phyloP scores from a whole-genome alignment of 2,113 vertebrate genomes.

The Lasiurus cinereus region DNA sequence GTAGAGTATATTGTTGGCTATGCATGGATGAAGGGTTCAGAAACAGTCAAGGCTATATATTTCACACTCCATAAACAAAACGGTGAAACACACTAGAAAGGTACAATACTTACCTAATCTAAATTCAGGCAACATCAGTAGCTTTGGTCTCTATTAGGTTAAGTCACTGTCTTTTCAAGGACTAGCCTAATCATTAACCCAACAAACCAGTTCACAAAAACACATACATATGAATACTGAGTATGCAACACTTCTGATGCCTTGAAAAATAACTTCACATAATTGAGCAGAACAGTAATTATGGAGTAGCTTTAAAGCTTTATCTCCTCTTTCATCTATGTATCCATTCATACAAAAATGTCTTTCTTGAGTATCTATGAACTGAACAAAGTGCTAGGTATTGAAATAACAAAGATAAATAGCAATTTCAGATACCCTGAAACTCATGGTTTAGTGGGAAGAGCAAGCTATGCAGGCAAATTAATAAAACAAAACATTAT shows the following conservation, averaged over 20 bases:
- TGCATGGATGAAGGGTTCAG: constrained; percentile 75
- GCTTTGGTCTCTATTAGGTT: constrained; percentile 74
- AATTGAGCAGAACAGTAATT: constrained; percentile 41
- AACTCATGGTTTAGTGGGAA: neutral
- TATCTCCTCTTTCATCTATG: neutral
- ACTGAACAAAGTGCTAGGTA: neutral
- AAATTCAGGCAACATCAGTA: constrained; percentile 76
- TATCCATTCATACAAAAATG: neutral
- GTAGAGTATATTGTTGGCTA: constrained; percentile 72
- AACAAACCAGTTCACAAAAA: constrained; percentile 75
- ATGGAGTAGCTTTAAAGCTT: constrained; percentile 29
- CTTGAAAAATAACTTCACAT: constrained; percentile 35
- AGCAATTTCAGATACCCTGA: neutral
- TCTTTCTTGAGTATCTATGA: neutral
- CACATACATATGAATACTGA: constrained; percentile 57
- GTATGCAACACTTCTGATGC: constrained; percentile 58
- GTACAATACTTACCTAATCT: constrained; percentile 74
- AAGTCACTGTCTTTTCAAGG: constrained; percentile 77
- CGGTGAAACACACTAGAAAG: constrained; percentile 67
- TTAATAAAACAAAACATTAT: constrained; percentile 11
- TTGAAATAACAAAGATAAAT: constrained; percentile 30
- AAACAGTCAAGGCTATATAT: constrained; percentile 69
- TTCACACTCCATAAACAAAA: constrained; percentile 84
- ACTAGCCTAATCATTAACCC: constrained; percentile 80
- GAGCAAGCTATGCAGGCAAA: neutral